phyloP scores from a whole-genome alignment of 1,140 invertebrate species.

The Drusus annulatus region DNA sequence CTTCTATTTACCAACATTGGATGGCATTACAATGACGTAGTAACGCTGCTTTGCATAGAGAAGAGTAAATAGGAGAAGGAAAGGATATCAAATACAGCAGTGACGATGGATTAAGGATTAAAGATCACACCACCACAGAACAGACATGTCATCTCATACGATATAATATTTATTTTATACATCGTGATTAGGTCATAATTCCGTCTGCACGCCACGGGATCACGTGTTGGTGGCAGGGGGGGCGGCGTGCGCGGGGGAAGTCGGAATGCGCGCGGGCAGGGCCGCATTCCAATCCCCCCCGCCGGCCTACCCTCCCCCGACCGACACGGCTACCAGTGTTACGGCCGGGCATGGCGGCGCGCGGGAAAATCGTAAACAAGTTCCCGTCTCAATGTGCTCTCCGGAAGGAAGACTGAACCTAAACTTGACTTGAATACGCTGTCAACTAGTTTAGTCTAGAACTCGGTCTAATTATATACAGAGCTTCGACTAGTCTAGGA shows the following conservation, averaged over 20 bases:
- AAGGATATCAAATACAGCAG: too few species aligned
- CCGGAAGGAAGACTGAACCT: neutral
- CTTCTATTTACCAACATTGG: neutral
- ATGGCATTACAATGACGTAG: neutral
- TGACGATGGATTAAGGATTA: neutral
- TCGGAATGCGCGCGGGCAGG: constrained; percentile 19
- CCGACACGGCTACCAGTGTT: constrained; percentile 29
- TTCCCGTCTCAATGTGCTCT: constrained; percentile 1
- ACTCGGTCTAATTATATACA: too few species aligned
- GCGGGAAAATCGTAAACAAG: constrained; percentile 31
- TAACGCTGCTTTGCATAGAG: neutral
- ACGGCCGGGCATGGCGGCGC: constrained; percentile 21
- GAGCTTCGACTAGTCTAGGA: too few species aligned
- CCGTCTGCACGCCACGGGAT: constrained; percentile 22
- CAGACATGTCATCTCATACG: neutral
- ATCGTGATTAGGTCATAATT: constrained; percentile 18
- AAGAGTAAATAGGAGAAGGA: neutral
- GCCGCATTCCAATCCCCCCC: constrained; percentile 28
- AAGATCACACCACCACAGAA: neutral
- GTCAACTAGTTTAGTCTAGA: neutral
- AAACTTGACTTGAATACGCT: neutral
- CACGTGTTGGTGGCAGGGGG: neutral
- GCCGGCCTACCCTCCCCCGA: neutral
- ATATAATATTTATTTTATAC: too few species aligned
- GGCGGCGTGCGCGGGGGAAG: neutral